These are phyloP conservation scores for Danio albolineatus DNA, from an alignment of 2,797 vertebrate genomes.

Conservation along the genomic window DNA sequence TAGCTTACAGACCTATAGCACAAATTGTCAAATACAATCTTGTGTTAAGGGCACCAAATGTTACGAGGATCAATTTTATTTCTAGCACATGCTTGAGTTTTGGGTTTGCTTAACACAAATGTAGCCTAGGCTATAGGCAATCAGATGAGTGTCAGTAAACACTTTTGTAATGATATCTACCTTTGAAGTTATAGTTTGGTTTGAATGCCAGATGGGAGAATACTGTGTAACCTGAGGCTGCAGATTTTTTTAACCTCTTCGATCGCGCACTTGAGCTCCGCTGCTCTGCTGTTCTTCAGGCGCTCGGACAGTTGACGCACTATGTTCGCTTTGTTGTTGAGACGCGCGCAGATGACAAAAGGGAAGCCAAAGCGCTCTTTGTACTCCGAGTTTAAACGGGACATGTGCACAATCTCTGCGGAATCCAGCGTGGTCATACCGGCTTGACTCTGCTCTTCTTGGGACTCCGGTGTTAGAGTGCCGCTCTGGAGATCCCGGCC, in stretches of 20 bases:
- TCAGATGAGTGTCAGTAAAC: not conserved
- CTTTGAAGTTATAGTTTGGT: constrained; percentile 53
- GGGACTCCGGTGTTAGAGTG: constrained; percentile 79
- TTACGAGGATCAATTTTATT: not conserved
- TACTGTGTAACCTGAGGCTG: constrained; percentile 75
- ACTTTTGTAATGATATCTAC: not conserved
- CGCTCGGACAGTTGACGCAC: constrained; percentile 73
- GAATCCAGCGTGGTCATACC: constrained; percentile 74
- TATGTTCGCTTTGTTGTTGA: constrained; percentile 73
- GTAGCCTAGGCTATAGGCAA: no score
- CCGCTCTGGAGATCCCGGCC: constrained; percentile 79
- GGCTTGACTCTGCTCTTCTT: constrained; percentile 77
- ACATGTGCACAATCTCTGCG: constrained; percentile 66
- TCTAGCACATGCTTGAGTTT: not conserved
- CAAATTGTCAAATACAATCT: not conserved
- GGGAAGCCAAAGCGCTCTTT: constrained; percentile 84
- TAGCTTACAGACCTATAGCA: not conserved
- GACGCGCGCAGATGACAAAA: constrained; percentile 84
- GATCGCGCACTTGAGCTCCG: constrained; percentile 76
- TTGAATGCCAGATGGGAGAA: constrained; percentile 56
- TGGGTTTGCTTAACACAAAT: not conserved
- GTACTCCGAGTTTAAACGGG: constrained; percentile 79
- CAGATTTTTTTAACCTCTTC: constrained; percentile 87
- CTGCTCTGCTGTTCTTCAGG: constrained; percentile 59
- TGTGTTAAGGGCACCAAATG: not conserved